A percentile compares a stretch with the other conserved stretches of the same genome.
These are phyloP conservation scores for Bombus confusus DNA, from an alignment of 1,140 invertebrate species.

Conservation along the genomic window DNA sequence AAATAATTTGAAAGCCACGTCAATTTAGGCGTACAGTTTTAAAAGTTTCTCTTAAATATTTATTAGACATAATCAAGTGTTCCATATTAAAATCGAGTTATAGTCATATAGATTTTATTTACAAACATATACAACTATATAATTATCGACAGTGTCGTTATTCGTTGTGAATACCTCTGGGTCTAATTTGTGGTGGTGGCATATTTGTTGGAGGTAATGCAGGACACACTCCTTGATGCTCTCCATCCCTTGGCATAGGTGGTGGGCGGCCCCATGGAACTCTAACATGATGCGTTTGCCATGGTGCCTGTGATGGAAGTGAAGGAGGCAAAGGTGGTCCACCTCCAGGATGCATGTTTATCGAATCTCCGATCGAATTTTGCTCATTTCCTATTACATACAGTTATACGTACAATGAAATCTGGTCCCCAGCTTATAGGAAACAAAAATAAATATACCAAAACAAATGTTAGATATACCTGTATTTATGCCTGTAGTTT, in stretches of 20 bases:
- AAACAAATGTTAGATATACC: constrained; percentile 47
- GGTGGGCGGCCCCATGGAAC: constrained; percentile 76
- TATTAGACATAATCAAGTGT: background rate
- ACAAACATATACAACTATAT: constrained; percentile 2
- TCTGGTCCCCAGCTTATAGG: background rate
- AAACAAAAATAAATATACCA: constrained; percentile 35
- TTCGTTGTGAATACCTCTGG: constrained; percentile 71
- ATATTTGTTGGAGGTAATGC: constrained; percentile 76
- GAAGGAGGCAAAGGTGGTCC: constrained; percentile 64
- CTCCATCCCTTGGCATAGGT: constrained; percentile 70
- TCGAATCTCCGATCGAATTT: constrained; percentile 67
- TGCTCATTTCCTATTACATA: constrained; percentile 72
- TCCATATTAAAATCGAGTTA: background rate
- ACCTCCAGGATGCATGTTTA: constrained; percentile 60
- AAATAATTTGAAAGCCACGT: background rate
- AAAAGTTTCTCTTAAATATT: background rate
- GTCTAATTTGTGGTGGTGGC: constrained; percentile 79
- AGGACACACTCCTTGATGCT: constrained; percentile 69
- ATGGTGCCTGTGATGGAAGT: constrained; percentile 69
- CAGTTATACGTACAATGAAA: constrained; percentile 8
- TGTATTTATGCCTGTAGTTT: constrained; percentile 59
- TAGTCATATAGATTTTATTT: constrained; percentile 13
- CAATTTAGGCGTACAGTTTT: background rate
- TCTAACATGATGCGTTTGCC: constrained; percentile 75
- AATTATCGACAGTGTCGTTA: constrained; percentile 2